Base-by-base conservation (phyloP, 2,888 invertebrate genomes). In the Busseola fusca region DNA sequence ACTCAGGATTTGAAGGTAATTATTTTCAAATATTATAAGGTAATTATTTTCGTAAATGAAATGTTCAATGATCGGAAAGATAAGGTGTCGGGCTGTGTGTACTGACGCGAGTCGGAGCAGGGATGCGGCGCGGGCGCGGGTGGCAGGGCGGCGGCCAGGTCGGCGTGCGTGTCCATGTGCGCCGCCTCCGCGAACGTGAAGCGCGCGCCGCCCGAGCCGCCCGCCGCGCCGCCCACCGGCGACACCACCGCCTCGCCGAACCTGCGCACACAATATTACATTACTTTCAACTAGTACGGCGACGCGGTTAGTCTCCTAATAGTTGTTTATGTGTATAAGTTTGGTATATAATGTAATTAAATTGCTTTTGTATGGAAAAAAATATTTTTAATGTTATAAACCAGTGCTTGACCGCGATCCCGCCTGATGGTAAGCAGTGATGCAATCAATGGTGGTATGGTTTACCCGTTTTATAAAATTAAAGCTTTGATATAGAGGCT, bases 211-310 rank as follows among this genome's bases (percentile, higher is more conserved):
- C 82, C 77, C 67, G 72, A 97, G 67, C 97, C 98, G 89, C 84
- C 80, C 69, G 72, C 78, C 14, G 98, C 98, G 89, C 97, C 98
- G 60, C 92, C 93, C 97, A 93, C 97, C 9, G 99, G 99, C 0
- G 99, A 99, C 90, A 98, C 98, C 52, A 99, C 98, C 59, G 98
- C 98, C 91, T 98, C 98, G 54, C 98, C 98, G 93, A 98, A 98
- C 68, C 96, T 96, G 79, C 9, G 4, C 48, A 62, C 62, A 10
- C 21, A 9, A n/a, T 5, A 21, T 21, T 42, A 27, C 45, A 9
- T n/a, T 30, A 48, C 9, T 25, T n/a, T n/a, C n/a, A n/a, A n/a
- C n/a, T n/a, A n/a, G n/a, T n/a, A n/a, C n/a, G n/a, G n/a, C n/a
- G n/a, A n/a, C n/a, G n/a, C n/a, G n/a, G n/a, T n/a, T n/a, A n/a